Base-by-base conservation (phyloP, 2,797 vertebrate genomes). In the Alca torda region DNA sequence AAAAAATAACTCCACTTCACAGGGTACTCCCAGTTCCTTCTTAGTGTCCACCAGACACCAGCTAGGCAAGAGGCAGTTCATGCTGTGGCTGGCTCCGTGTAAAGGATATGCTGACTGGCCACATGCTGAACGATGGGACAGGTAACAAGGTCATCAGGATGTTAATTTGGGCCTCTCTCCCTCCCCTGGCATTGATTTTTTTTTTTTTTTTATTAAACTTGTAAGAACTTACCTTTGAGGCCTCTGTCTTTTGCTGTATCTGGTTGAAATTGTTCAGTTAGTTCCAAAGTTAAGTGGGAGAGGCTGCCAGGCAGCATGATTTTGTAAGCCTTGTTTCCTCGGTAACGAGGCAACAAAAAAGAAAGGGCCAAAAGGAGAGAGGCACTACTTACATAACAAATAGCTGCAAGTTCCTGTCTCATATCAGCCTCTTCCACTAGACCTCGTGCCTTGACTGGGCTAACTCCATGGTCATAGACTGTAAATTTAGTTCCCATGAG, bases 401-500 rank as follows among this genome's bases (percentile, higher is more conserved):
- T 95, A 93, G 99, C 99, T 8, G 99, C 99, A 33, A 99, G 98
- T 89, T 99, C 99, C 97, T 99, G 99, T 13, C 99, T 98, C 1
- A 95, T 98, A 94, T 98, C 98, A 97, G 98, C 98, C 93, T 99
- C 99, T 68, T 99, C 99, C 89, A 99, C 97, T 80, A 99, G 97
- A 26, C 98, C 98, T 16, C 98, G 98, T 93, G 98, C 99, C 97
- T 99, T 99, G 91, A 97, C 69, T 14, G 99, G 99, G 92, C 99
- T 99, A 84, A 98, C 98, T 45, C 99, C 99, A 10, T 98, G 98
- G 97, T 99, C 99, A 33, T 99, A 99, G 67, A 99, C 99, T 0
- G 99, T 99, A 97, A 99, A 99, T 97, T 99, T 99, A 68, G 99
- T 99, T 78, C 99, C 99, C 99, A 99, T 99, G 81, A 99, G 98